Base-by-base conservation (phyloP, 2,797 vertebrate species). In the Diplodus sargus region DNA sequence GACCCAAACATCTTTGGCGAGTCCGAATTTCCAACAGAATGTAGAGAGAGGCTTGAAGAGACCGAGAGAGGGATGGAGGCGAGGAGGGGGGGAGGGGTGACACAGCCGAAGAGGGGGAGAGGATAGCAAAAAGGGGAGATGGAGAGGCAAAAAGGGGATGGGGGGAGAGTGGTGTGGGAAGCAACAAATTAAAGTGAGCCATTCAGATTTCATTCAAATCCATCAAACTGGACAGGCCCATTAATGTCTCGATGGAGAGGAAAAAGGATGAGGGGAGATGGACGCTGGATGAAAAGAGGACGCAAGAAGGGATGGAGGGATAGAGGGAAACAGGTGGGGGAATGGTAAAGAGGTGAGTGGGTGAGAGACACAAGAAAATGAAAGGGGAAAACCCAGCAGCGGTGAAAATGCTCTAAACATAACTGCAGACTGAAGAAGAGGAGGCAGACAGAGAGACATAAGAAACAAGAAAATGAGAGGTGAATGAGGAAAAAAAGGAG, bases 261-360 rank as follows among this genome's bases (percentile, higher is more conserved):
- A 42, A 12, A 8, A 34, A 22, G 45, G 57, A 11, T 52, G 45
- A 59, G 51, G 43, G 57, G 43, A 54, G 48, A 74, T 56, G 54
- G 74, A 72, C 58, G 61, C 45, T 69, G 68, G 67, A 72, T 56
- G 17, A 79, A 84, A 82, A 74, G 52, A 70, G 53, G 80, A 82
- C 1, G 9, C 59, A 14, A 45, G 43, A 85, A 30, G 66, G 34
- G 34, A 34, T 34, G 34, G 64, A 77, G 53, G 63, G 66, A 82
- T 68, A 70, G 81, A 85, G 90, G 85, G 83, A 89, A 90, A 93
- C 91, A 92, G 90, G 91, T 91, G 90, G 89, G 81, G 84, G 83
- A 76, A 58, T 22, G 68, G 73, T 73, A 20, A 68, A 51, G 48
- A 82, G 66, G 59, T 75, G 72, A 89, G 69, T 59, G 84, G 70